Conservation (phyloP, 2,797 vertebrate species). For the Fistularia tabacaria region DNA sequence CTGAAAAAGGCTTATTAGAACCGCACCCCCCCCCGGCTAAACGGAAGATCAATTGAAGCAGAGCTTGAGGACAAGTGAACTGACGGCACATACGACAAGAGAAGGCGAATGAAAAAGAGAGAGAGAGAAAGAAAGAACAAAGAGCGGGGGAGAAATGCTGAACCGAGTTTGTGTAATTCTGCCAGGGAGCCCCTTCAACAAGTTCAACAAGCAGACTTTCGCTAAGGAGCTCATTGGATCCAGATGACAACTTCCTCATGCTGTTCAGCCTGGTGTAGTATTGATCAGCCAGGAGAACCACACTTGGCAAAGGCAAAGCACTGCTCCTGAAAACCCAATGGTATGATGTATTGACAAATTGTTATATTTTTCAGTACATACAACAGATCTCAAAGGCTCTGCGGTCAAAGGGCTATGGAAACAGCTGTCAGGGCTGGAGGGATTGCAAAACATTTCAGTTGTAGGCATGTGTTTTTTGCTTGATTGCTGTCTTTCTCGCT, state of each 20-base stretch:
- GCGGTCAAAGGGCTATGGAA: slow-evolving; percentile 37
- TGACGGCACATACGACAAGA: slow-evolving; percentile 7
- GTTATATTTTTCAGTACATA: slow-evolving; percentile 18
- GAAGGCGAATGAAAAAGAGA: slow-evolving; percentile 34
- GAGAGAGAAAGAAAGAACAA: slow-evolving; percentile 21
- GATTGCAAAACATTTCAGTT: slow-evolving; percentile 39
- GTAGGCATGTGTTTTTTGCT: slow-evolving; percentile 16
- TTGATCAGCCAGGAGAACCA: slow-evolving; percentile 39
- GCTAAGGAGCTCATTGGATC: slow-evolving; percentile 70
- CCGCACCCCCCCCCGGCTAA: slow-evolving; percentile 57
- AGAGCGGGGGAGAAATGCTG: slow-evolving; percentile 38
- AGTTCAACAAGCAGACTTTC: slow-evolving; percentile 71
- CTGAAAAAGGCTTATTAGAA: slow-evolving; percentile 61
- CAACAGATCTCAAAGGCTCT: slow-evolving; percentile 23
- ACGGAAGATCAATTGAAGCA: slow-evolving; percentile 37
- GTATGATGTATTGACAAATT: slow-evolving; percentile 41
- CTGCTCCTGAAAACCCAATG: slow-evolving; percentile 39
- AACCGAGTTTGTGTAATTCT: slow-evolving; percentile 57
- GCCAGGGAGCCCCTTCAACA: slow-evolving; percentile 67
- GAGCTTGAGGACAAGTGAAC: slow-evolving; percentile 4
- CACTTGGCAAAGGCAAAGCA: slow-evolving; percentile 15
- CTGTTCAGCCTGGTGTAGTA: slow-evolving; percentile 36
- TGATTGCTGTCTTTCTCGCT: slow-evolving; percentile 28
- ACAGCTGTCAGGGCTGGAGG: slow-evolving; percentile 39
- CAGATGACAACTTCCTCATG: slow-evolving; percentile 70